Evolutionary conservation across 2,797 vertebrate species (phyloP).

Genomic region (Decapterus maruadsi): DNA sequence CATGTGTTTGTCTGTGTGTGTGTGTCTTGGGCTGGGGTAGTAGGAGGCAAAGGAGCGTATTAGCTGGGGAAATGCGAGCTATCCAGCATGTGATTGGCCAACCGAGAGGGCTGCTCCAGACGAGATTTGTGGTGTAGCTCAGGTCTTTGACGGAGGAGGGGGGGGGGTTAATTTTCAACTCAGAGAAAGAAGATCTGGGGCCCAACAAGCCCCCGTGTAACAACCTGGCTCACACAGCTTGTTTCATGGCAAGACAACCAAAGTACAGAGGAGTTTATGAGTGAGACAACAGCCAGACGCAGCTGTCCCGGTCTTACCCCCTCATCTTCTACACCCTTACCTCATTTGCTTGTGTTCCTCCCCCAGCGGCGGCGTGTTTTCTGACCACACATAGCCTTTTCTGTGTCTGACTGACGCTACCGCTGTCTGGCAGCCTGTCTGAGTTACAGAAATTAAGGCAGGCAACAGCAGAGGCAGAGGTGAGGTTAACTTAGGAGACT

Average conservation of each 20-base stretch:
- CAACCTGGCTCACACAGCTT: conserved; percentile 18
- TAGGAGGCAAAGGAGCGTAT: conserved; percentile 7
- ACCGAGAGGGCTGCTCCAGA: conserved; percentile 67
- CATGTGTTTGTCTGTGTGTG: conserved; percentile 30
- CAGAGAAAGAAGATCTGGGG: conserved; percentile 48
- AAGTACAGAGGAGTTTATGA: conserved; percentile 27
- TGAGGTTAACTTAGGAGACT: conserved; percentile 52
- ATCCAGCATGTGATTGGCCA: conserved; percentile 63
- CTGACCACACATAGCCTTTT: conserved; percentile 33
- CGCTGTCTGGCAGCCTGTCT: conserved; percentile 41
- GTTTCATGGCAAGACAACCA: conserved; percentile 19
- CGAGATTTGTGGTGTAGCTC: conserved; percentile 62
- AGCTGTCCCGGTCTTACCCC: conserved; percentile 25
- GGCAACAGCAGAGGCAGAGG: conserved; percentile 21
- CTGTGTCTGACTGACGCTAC: conserved; percentile 6
- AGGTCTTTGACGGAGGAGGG: conserved; percentile 44
- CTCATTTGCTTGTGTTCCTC: conserved; percentile 18
- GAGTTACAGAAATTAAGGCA: conserved; percentile 27
- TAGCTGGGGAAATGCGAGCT: conserved; percentile 45
- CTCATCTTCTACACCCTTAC: neutral
- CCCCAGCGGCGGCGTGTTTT: conserved; percentile 4
- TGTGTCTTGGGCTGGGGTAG: conserved; percentile 23
- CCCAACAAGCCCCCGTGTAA: conserved; percentile 21
- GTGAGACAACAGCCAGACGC: conserved; percentile 30
- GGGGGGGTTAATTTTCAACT: conserved; percentile 74